Conservation (phyloP, 2,113 vertebrate genomes). For the Pardalotus punctatus region DNA sequence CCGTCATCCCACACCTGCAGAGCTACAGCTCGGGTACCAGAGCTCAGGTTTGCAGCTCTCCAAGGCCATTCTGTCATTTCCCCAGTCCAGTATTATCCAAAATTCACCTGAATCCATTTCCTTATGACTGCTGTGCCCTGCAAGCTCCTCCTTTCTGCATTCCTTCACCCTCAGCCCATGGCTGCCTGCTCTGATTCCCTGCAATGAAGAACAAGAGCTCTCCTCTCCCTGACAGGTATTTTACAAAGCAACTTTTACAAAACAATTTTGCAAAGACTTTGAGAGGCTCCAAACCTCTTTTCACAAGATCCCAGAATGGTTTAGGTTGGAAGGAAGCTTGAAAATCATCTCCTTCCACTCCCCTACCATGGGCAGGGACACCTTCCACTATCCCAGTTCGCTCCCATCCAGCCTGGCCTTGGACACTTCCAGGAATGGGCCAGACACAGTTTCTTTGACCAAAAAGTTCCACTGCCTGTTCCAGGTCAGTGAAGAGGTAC, state of each 20-base stretch:
- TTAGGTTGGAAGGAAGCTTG: neutral
- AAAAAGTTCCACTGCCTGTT: neutral
- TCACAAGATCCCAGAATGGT: neutral
- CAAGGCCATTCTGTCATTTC: neutral
- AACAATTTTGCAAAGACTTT: too few relatives aligned
- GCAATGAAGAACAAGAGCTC: neutral
- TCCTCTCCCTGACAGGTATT: neutral
- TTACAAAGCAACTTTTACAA: neutral
- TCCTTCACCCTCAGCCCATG: neutral
- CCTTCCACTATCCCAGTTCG: neutral
- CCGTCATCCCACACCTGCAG: neutral
- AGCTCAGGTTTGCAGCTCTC: neutral
- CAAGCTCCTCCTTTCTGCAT: neutral
- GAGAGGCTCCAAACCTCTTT: neutral
- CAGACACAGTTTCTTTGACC: neutral
- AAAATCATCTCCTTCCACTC: neutral
- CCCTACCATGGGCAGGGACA: neutral
- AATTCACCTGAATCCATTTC: neutral
- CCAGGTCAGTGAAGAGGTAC: neutral
- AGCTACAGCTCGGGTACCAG: neutral
- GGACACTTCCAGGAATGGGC: neutral
- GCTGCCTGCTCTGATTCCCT: neutral
- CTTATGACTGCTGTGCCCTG: accelerated
- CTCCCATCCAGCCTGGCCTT: neutral
- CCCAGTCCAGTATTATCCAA: neutral